Evolutionary conservation across 2,797 vertebrate species (phyloP).

Genomic region (Enteromius radiatus): DNA sequence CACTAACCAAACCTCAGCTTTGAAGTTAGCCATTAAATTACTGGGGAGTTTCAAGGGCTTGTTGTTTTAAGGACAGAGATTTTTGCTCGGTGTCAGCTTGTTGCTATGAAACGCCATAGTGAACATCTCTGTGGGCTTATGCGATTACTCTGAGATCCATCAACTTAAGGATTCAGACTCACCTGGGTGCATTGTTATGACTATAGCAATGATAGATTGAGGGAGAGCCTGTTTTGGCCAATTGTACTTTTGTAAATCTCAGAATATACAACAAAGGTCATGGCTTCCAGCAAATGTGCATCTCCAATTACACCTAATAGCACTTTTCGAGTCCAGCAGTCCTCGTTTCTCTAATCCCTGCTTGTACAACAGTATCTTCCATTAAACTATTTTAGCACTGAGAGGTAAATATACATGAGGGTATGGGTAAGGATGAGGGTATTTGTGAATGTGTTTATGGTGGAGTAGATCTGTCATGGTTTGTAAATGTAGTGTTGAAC

Average conservation of each 20-base stretch:
- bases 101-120: constrained; percentile 55
- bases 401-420: neutral
- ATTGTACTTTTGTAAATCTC: constrained; percentile 16
- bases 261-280: constrained; percentile 26
- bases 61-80: constrained; percentile 56
- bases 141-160: constrained; percentile 16
- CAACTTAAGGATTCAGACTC: constrained; percentile 45
- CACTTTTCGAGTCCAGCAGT: neutral
- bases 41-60: constrained; percentile 40
- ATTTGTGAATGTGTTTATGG: constrained; percentile 5
- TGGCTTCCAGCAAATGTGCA: constrained; percentile 6
- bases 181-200: constrained; percentile 44
- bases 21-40: constrained; percentile 57
- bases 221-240: constrained; percentile 11
- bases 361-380: neutral
- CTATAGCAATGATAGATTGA: constrained; percentile 24
- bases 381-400: neutral
- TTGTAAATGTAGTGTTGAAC: constrained; percentile 47
- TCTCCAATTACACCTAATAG: constrained; percentile 40
- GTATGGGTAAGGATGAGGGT: neutral
- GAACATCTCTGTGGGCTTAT: constrained; percentile 36
- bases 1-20: constrained; percentile 59
- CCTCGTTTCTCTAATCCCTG: constrained; percentile 15
- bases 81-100: constrained; percentile 41
- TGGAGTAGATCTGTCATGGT: constrained; percentile 32